Evolutionary conservation across 2,797 vertebrate genomes (phyloP).

Genomic region (Oreochromis mossambicus): DNA sequence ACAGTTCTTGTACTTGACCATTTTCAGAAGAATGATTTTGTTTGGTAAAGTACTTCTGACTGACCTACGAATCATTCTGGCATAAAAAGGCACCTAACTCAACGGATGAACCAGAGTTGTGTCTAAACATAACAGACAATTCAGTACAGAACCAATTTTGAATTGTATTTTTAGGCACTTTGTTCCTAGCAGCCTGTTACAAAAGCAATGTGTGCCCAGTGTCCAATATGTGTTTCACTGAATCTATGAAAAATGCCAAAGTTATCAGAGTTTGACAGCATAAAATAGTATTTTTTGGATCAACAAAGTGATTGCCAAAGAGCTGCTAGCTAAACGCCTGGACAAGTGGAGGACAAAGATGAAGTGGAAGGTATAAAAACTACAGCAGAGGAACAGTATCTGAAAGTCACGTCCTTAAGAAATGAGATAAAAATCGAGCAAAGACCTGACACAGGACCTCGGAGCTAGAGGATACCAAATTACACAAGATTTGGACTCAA

Average conservation of each 20-base stretch:
- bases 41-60: not conserved
- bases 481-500: not conserved
- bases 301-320: not conserved
- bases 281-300: not conserved
- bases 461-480: not conserved
- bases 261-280: not conserved
- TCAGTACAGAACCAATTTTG: not conserved
- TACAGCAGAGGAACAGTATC: not conserved
- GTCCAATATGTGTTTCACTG: not conserved
- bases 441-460: not conserved
- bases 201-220: not conserved
- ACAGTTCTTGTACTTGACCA: not conserved
- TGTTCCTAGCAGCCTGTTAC: not conserved
- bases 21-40: not conserved
- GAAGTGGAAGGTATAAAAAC: not conserved
- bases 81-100: not conserved
- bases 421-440: accelerated
- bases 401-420: not conserved
- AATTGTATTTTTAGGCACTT: not conserved
- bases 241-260: not conserved
- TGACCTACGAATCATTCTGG: not conserved
- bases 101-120: not conserved
- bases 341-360: not conserved
- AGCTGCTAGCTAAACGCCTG: not conserved
- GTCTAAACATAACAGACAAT: not conserved